Evolutionary conservation across 2,888 invertebrate genomes (phyloP), one percentile per base, ranked within the genome.

Genomic region (Caenorhabditis angaria): DNA sequence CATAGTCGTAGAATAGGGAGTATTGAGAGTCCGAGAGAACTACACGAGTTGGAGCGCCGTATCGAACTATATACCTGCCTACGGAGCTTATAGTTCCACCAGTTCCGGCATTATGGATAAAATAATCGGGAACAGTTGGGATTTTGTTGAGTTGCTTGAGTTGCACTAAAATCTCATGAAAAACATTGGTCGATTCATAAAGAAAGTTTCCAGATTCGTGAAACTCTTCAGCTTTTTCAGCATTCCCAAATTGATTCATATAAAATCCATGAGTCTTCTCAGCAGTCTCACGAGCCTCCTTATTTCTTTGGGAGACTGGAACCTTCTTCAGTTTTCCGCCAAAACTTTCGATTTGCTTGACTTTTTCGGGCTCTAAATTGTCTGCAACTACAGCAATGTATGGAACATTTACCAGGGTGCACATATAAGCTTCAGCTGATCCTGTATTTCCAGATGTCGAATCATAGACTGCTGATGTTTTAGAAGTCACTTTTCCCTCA

Each of bases 381-480:
- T 81, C 69, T 8, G 84, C 83, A 18, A 83, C 82, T 48, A 84
- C 81, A 8, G 84, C 82, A 32, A 77, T 70, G 53, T 81, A 85
- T 5, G 76, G 78, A 27, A 84, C 69, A 4, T 71, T 73, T 48
- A 84, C 77, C 28, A 83, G 59, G 18, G 57, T 54, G 60, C 78
- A 80, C 80, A 85, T 82, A 65, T 83, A 85, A 4, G 85, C 85
- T 61, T 85, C 85, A 25, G 81, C 77, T 20, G 81, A 75, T 20
- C 83, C 85, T n/a, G 85, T 84, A 61, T 85, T 85, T 4, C 85
- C 85, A 22, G 79, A 79, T 14, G 83, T 82, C 14, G 83, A 82
- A 29, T 84, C 84, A 57, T 81, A 84, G 56, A 83, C 77, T 1
- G 76, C 80, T 28, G 83, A 77, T 55, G 79, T 82, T n/a, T 66